These are phyloP conservation scores for Phalacrocorax carbo DNA, from an alignment of 2,113 vertebrate genomes.

Conservation along the genomic window DNA sequence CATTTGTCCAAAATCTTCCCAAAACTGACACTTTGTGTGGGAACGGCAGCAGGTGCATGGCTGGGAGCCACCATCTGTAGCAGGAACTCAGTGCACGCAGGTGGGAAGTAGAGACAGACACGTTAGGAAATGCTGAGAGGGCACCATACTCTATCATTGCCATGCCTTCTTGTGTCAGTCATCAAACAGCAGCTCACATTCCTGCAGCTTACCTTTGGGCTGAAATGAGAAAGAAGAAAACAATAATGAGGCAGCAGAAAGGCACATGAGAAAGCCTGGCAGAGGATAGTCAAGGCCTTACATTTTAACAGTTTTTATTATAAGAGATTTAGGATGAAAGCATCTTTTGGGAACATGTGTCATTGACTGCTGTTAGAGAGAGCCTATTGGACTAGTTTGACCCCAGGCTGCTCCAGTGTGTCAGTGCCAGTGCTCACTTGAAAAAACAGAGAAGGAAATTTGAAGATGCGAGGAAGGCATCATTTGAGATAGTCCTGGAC, in stretches of 20 bases:
- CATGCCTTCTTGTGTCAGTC: neutral
- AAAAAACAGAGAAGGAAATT: neutral
- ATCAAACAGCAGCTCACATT: neutral
- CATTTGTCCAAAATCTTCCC: neutral
- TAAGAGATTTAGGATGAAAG: neutral
- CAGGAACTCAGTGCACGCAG: neutral
- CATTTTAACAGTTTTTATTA: neutral
- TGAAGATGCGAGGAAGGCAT: neutral
- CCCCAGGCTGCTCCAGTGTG: neutral
- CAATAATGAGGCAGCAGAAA: neutral
- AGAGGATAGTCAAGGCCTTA: neutral
- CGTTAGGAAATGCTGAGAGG: neutral
- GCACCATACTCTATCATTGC: neutral
- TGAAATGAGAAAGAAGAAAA: neutral
- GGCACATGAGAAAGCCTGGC: neutral
- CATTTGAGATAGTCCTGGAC: neutral
- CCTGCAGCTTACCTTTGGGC: neutral
- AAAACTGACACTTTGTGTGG: neutral
- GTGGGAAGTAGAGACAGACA: neutral
- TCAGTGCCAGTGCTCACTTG: neutral
- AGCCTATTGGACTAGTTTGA: neutral
- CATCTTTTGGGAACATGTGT: neutral
- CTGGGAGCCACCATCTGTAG: neutral
- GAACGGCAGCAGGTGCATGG: neutral
- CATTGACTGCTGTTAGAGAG: neutral